A percentile compares a stretch with the other conserved stretches of the same genome.
phyloP scores from a whole-genome alignment of 2,113 vertebrate species.

The Poecile atricapillus region DNA sequence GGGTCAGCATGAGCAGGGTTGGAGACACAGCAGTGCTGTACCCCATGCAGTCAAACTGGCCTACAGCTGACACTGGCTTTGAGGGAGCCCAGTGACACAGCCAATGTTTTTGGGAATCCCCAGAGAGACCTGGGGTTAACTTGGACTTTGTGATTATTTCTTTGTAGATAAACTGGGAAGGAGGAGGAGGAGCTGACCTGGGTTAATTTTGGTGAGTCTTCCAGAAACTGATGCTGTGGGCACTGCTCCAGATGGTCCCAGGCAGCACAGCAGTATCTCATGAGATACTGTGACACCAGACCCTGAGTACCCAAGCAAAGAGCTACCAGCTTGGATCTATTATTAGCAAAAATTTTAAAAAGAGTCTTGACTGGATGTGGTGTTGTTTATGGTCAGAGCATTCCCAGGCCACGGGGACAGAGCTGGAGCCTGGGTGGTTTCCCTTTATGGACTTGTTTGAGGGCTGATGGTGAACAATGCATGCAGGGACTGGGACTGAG shows the following conservation, averaged over 20 bases:
- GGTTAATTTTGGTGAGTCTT: constrained; percentile 14
- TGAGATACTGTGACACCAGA: not conserved
- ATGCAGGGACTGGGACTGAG: not conserved
- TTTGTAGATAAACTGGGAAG: not conserved
- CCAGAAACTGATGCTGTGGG: constrained; percentile 4
- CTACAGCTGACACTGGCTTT: not conserved
- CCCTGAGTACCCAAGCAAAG: not conserved
- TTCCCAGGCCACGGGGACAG: constrained; percentile 18
- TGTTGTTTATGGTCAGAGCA: not conserved
- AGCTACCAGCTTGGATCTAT: constrained; percentile 22
- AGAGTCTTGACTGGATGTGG: not conserved
- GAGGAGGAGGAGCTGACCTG: not conserved
- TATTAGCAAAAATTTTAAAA: not conserved
- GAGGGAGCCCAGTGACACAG: rapidly evolving
- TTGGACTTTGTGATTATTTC: not conserved
- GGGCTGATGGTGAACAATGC: not conserved
- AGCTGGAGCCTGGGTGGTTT: constrained; percentile 10
- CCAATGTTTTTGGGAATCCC: not conserved
- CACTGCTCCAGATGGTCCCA: not conserved
- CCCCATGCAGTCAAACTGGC: rapidly evolving
- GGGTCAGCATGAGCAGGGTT: not conserved
- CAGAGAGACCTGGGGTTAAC: not conserved
- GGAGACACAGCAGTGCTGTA: not conserved
- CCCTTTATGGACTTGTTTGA: constrained; percentile 51
- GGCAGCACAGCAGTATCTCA: not conserved